Evolutionary conservation across 2,888 invertebrate genomes (phyloP).

Genomic region (Achlya flavicornis): DNA sequence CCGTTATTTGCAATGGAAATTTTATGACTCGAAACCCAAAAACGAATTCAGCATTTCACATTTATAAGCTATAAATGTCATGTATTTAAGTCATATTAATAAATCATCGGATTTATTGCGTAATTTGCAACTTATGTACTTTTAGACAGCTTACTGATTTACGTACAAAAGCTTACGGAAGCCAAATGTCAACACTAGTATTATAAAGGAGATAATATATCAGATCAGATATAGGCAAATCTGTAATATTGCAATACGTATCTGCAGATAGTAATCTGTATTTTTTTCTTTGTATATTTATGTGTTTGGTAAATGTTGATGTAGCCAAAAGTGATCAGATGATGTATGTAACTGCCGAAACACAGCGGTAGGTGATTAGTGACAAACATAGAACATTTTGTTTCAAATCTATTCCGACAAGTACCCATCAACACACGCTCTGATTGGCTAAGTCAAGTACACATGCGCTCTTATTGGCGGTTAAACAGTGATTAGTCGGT

Average conservation of each 20-base stretch:
- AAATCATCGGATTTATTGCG: constrained; percentile 35
- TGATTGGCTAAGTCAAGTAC: too few species aligned
- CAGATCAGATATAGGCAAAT: not conserved
- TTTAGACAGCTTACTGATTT: constrained; percentile 28
- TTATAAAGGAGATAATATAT: constrained; percentile 16
- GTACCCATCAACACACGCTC: too few species aligned
- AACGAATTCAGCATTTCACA: not conserved
- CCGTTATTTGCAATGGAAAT: not conserved
- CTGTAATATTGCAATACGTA: not conserved
- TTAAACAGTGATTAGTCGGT: too few species aligned
- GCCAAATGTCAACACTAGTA: constrained; percentile 18
- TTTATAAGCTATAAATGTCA: constrained; percentile 10
- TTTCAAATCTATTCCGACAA: too few species aligned
- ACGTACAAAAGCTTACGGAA: constrained; percentile 34
- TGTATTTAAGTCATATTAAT: constrained; percentile 31
- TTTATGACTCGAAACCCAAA: not conserved
- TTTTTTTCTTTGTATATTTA: not conserved
- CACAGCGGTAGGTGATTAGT: too few species aligned
- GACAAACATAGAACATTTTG: too few species aligned
- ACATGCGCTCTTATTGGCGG: too few species aligned
- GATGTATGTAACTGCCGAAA: too few species aligned
- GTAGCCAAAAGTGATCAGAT: too few species aligned
- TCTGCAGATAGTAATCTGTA: not conserved
- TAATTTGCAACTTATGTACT: constrained; percentile 33
- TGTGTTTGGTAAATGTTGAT: too few species aligned